Base-by-base conservation (phyloP, 2,797 vertebrate genomes). In the Pseudomugil gertrudae region DNA sequence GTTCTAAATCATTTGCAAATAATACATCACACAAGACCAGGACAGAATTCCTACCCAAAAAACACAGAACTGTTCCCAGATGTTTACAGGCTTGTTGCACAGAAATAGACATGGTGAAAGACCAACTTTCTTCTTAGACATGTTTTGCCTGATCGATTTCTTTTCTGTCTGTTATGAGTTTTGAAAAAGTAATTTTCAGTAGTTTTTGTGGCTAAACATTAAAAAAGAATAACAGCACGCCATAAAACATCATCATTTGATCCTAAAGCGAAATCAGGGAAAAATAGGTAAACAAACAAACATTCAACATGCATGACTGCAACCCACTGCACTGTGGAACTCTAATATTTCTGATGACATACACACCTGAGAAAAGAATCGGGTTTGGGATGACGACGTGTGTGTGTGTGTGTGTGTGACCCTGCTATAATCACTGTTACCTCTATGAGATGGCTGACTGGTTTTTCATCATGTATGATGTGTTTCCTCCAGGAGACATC, bases 401-500 rank as follows among this genome's bases (percentile, higher is more conserved):
- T 17, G 27, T 26, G 3, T 30, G 7, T 24, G 51, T 17, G 9
- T 15, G 29, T 36, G 5, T 23, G 8, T 13, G 52, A 24, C 3
- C n/a, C 0, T 38, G 19, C 17, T 2, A 19, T 23, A 7, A 29
- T 9, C n/a, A 15, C 0, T 0, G n/a, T 76, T 80, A 93, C 92
- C 88, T 88, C 5, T 26, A 72, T 8, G n/a, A 93, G 84, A 14
- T 23, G 54, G 40, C n/a, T 2, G 2, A 94, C 63, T 0, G 90
- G 78, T 52, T 66, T 35, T 52, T 84, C 90, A 1, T 90, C 58
- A 6, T 81, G 92, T 33, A 9, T 4, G 70, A 94, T 92, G 43
- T 90, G 78, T 62, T 58, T 91, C 72, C 24, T 90, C 93, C 92
- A 94, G 50, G 13, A 26, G 29, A 29, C 19, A 0, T 80, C 35